Base-by-base conservation (phyloP, 2,888 invertebrate genomes). In the Leptinotarsa tumamoca region DNA sequence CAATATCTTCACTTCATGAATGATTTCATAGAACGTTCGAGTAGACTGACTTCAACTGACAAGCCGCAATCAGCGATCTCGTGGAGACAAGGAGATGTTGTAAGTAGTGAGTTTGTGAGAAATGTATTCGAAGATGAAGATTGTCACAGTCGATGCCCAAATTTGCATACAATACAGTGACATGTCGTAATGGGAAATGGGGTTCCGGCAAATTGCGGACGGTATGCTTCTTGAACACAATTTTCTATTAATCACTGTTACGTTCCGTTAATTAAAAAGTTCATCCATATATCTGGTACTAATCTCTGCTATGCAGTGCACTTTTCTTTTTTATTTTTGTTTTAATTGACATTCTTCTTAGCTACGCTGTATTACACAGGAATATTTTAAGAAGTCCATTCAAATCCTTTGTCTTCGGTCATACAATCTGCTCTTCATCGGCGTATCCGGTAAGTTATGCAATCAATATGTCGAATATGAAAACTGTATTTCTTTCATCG, bases 121-220 rank as follows among this genome's bases (percentile, higher is more conserved):
- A 79, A 78, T 79, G 73, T 78, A 76, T 72, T 78, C 71, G 70
- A 82, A 84, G 85, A 84, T 85, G 84, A 85, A 88, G 89, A 89
- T 89, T 89, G 89, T 89, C 88, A 89, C 89, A 88, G 86, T 87
- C 83, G 83, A 83, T 87, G 87, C 82, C 83, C 85, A 86, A 85
- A 89, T 89, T 86, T 88, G 85, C 89, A 89, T 89, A 89, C 88
- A 89, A 89, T 89, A 84, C 86, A 89, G 87, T 88, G 88, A 88
- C 88, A 89, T 88, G 88, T 87, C 87, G 87, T 87, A 88, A 87
- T 88, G 87, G 86, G 87, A 88, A 88, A 87, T 86, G 84, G 80
- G 81, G 86, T 87, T 87, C 87, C 87, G 86, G 84, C 82, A 82
- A 81, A 82, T 83, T 81, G 80, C 85, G 83, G 84, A 83, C 85